phyloP scores from a whole-genome alignment of 2,888 invertebrate species.

The Blastobasis lacticolella region DNA sequence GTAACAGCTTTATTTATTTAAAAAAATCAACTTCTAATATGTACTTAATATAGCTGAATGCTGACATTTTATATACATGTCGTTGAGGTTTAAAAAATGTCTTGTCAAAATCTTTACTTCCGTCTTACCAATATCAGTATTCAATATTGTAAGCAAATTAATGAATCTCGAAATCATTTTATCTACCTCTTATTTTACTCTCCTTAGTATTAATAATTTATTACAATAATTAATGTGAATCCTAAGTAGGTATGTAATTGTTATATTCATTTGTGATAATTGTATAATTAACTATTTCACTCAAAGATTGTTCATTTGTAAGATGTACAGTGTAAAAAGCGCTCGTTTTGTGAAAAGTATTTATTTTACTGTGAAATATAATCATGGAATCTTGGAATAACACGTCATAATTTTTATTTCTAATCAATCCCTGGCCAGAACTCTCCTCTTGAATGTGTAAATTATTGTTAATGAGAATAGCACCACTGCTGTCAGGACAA shows the following conservation, averaged over 20 bases:
- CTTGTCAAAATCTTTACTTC: no score
- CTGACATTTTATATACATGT: constrained; percentile 14
- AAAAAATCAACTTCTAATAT: neutral
- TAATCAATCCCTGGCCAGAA: no score
- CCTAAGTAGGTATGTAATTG: constrained; percentile 28
- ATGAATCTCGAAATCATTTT: constrained; percentile 60
- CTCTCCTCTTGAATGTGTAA: no score
- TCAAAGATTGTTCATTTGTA: constrained; percentile 21
- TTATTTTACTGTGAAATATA: constrained; percentile 67
- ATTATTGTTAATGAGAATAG: no score
- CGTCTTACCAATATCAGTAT: constrained; percentile 63
- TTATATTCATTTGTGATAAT: constrained; percentile 56
- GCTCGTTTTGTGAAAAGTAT: constrained; percentile 71
- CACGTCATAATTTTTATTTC: neutral
- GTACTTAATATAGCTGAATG: constrained; percentile 5
- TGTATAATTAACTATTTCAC: constrained; percentile 21
- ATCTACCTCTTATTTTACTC: constrained; percentile 70
- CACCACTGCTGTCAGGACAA: no score
- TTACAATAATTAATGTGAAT: constrained; percentile 40
- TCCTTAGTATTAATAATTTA: constrained; percentile 54
- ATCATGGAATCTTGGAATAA: constrained; percentile 21
- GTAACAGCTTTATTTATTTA: no score
- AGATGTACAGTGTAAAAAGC: constrained; percentile 60
- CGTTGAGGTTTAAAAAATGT: constrained; percentile 6
- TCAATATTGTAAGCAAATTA: constrained; percentile 47